These are phyloP conservation scores for Meiosimyza decipiens DNA, from an alignment of 2,888 invertebrate species.

Conservation along the genomic window DNA sequence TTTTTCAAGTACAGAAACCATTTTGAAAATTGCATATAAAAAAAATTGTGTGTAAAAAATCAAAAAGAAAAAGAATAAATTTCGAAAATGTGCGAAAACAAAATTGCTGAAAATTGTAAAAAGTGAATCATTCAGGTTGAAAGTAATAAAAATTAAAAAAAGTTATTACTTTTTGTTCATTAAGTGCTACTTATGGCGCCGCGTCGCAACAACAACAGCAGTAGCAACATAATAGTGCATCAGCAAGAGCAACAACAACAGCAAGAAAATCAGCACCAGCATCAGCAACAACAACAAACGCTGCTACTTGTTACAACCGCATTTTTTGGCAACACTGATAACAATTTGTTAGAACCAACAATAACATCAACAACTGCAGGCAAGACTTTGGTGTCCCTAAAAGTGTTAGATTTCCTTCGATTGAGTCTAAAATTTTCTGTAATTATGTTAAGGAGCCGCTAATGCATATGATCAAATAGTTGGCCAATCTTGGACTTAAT, in stretches of 20 bases:
- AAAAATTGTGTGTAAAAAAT: not conserved
- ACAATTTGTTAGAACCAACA: slow-evolving; percentile 30
- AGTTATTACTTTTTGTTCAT: slow-evolving; percentile 4
- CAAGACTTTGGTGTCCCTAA: too few species aligned
- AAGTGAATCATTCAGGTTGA: not conserved
- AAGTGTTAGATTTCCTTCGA: too few species aligned
- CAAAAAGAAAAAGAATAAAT: slow-evolving; percentile 6
- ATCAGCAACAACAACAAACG: slow-evolving; percentile 50
- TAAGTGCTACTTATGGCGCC: slow-evolving; percentile 68
- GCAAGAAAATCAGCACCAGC: slow-evolving; percentile 41
- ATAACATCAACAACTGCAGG: slow-evolving; percentile 36
- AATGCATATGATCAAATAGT: too few species aligned
- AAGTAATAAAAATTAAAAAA: slow-evolving; percentile 34
- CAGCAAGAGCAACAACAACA: slow-evolving; percentile 45
- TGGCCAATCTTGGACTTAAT: too few species aligned
- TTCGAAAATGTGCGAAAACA: slow-evolving; percentile 7
- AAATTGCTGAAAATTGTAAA: slow-evolving; percentile 16
- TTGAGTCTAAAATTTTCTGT: too few species aligned
- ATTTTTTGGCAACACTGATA: slow-evolving; percentile 25
- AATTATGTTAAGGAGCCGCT: too few species aligned
- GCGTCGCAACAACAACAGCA: slow-evolving; percentile 66
- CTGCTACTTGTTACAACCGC: slow-evolving; percentile 48
- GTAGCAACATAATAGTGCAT: slow-evolving; percentile 41
- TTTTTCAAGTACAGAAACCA: not conserved
- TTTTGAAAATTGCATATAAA: not conserved